Evolutionary conservation across 2,797 vertebrate genomes (phyloP).

Genomic region (Sebastes oblongus): DNA sequence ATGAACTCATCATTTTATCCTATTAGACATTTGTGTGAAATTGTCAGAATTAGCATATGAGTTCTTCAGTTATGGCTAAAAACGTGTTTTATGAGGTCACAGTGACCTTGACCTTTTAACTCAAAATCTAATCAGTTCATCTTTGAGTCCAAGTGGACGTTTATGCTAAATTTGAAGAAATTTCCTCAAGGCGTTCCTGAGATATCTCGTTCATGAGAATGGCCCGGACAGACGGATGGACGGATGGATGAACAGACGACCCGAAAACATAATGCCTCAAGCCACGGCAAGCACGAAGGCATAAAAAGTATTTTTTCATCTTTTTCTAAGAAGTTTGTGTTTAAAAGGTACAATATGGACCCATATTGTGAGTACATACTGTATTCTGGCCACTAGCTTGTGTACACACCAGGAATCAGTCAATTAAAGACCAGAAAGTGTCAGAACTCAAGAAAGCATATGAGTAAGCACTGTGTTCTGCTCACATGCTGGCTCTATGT

Average conservation of each 20-base stretch:
- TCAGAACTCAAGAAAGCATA: background rate
- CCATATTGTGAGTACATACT: background rate
- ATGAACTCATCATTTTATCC: background rate
- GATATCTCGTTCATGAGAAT: background rate
- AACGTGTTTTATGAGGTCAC: too few species aligned
- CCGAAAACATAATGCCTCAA: background rate
- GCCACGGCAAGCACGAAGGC: background rate
- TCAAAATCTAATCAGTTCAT: too few species aligned
- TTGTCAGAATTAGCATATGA: too few species aligned
- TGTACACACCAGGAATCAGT: background rate
- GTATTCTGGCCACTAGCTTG: background rate
- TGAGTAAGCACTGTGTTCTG: background rate
- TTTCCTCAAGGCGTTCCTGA: background rate
- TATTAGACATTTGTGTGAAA: background rate
- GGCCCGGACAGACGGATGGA: background rate
- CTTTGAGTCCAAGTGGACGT: too few species aligned
- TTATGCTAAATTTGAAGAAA: background rate
- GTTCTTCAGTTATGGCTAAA: too few species aligned
- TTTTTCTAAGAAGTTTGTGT: background rate
- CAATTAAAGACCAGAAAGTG: slow-evolving; percentile 15
- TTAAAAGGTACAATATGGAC: background rate
- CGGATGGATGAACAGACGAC: background rate
- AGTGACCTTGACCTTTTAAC: too few species aligned
- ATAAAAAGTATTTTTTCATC: background rate
- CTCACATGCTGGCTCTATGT: background rate